Evolutionary conservation across 2,797 vertebrate genomes (phyloP), one percentile per base, ranked within the genome.

Genomic region (Molossus alvarezi): DNA sequence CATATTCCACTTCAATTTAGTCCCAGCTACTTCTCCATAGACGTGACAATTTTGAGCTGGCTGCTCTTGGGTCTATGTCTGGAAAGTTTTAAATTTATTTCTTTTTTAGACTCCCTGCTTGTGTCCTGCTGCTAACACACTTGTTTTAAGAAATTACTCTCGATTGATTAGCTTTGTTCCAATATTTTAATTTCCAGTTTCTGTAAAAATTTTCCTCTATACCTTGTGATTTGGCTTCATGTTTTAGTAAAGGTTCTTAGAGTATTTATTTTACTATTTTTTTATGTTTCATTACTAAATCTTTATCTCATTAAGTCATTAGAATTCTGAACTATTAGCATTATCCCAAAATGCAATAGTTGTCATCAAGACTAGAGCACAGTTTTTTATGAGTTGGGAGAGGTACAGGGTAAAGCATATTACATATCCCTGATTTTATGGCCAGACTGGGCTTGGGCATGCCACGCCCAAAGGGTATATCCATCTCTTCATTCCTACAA

Each of bases 111-210:
- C 60, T 60, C 60, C 67, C 77, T 93, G 73, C 51, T 21, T 85
- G 67, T 29, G 48, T 88, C 77, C 55, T 88, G 69, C 60, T 85
- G 75, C 77, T 91, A 92, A 80, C 67, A 88, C 60, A 92, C 88
- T 95, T 96, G 37, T 73, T 76, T 87, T 92, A 94, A 71, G 45
- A 27, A 91, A 95, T 95, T 92, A 86, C 27, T 65, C 55, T 92
- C 77, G 64, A 92, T 86, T 90, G 89, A 96, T 72, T 57, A 45
- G 93, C 2, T 73, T 95, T 94, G 58, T 58, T 83, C 6, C 33
- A 48, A 37, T 14, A 75, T 95, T 71, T 90, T 79, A n/a, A 27
- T 91, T 83, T 71, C 65, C 23, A 92, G 76, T 29, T 88, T 95
- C 48, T 72, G 33, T 67, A 79, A 88, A 12, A 93, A 76, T 85